Evolutionary conservation across 2,888 invertebrate genomes (phyloP), one percentile per base, ranked within the genome.

Genomic region (Epistrophella euchroma): DNA sequence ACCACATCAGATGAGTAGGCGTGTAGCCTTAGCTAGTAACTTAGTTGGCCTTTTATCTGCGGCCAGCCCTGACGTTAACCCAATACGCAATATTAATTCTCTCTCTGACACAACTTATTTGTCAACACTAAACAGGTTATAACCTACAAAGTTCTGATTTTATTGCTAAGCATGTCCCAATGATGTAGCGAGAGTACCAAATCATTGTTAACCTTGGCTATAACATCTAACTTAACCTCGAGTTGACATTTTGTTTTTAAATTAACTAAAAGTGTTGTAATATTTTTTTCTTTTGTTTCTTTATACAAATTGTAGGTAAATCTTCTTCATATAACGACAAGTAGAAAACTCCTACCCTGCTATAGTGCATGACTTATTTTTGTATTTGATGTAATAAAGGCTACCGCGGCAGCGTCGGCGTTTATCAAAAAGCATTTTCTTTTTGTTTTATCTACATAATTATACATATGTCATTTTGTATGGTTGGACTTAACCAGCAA

Each of bases 391-490:
- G 64, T 55, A 66, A 43, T 55, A 40, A 52, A 55, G 45, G 55
- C 55, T 32, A 28, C 40, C 32, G 25, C 15, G 4, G 4, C 17
- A 17, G 37, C 2, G 13, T 3, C 64, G 19, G 56, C 10, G 25
- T 45, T 64, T 81, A 64, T 81, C 71, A 76, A 56, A 72, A 40
- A 58, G 37, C 28, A 58, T 72, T 76, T 64, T 19, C 7, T 40
- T 28, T 45, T 56, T 58, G 7, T n/a, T 45, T 17, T 28, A 6
- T 28, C 6, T 28, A n/a, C n/a, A n/a, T n/a, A n/a, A n/a, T n/a
- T 25, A 25, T 28, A 28, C 6, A 6, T 58, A 40, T 19, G 40
- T 28, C 17, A 60, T 60, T 71, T 71, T 64, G 13, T 37, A 9
- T 37, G 19, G 4, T 0, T 28, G 19, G 15, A 37, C 60, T 58